These are phyloP conservation scores for Lateolabrax maculatus DNA, from an alignment of 2,797 vertebrate species.

Conservation along the genomic window DNA sequence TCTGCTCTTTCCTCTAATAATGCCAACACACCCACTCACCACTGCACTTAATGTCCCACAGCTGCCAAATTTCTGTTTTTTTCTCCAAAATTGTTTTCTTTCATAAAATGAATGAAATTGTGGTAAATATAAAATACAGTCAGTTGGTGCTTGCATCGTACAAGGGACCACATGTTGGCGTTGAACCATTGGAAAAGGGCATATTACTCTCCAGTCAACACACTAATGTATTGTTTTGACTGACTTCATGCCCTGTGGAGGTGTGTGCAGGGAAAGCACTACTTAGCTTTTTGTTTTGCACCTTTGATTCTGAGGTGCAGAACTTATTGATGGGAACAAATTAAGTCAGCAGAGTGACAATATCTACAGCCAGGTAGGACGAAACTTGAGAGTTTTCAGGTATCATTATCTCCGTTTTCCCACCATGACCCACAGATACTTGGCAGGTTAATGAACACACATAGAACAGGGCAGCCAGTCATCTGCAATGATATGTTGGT, in stretches of 20 bases:
- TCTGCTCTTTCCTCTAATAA: constrained; percentile 36
- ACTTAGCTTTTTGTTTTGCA: not conserved
- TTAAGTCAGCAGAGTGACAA: fast-evolving
- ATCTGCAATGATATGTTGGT: not conserved
- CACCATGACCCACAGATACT: not conserved
- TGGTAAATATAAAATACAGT: not conserved
- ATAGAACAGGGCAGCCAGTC: not conserved
- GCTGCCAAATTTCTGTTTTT: constrained; percentile 11
- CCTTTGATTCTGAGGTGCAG: not conserved
- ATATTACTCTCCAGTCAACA: not conserved
- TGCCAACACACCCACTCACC: constrained; percentile 47
- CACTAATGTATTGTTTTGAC: not conserved
- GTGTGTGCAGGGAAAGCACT: not conserved
- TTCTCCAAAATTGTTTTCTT: constrained; percentile 5
- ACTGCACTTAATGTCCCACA: not conserved
- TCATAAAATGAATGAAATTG: not conserved
- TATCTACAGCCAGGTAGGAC: not conserved
- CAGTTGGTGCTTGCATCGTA: too few species aligned
- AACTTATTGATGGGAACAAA: not conserved
- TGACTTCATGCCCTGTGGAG: not conserved
- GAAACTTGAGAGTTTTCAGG: fast-evolving
- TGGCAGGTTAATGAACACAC: constrained; percentile 6
- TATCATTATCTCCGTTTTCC: not conserved
- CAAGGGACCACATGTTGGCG: not conserved
- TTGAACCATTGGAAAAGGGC: not conserved